Base-by-base conservation (phyloP, 2,113 vertebrate genomes). In the Oncorhynchus keta region DNA sequence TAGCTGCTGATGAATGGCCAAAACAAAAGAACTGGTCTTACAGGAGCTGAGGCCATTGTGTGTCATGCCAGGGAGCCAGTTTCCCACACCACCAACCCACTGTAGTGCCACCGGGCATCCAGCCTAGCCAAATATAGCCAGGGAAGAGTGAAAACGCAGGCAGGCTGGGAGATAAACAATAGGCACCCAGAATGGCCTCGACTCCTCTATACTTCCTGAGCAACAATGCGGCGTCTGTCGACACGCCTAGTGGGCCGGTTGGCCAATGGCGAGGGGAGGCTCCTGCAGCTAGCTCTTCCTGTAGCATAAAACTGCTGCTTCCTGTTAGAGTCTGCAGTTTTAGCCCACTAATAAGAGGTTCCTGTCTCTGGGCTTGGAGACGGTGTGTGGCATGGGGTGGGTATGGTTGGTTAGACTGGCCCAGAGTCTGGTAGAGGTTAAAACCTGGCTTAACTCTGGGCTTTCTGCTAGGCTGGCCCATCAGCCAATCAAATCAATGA, bases 161-260 rank as follows among this genome's bases (percentile, higher is more conserved):
- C 66, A 64, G 76, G 78, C 73, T 32, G 70, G 70, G 75, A 89
- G 82, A 86, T 87, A 85, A 86, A 93, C 88, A 92, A 93, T 89
- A 78, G 83, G 65, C 78, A 81, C 77, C 85, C 39, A 82, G 83
- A 91, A 77, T 81, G 76, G 61, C 75, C 69, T 79, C 78, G 81
- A 81, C 84, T 90, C 78, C 83, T 84, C 81, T 86, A 82, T 79
- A 90, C 90, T 92, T 94, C 91, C 92, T 89, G 90, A 82, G 84
- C 70, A 89, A 93, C 70, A 89, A 74, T 77, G 73, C 81, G 12
- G 55, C 74, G 80, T 72, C 30, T 76, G 74, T 81, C 83, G 78
- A 83, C 87, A 75, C 91, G 22, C 85, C 85, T 13, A 30, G 55
- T n/a, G 49, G 20, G 82, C 72, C 45, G 45, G 70, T 69, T 76